A percentile compares a stretch with the other conserved stretches of the same genome.
Evolutionary conservation across 2,888 invertebrate genomes (phyloP).

Genomic region (Polylopha cassiicola): DNA sequence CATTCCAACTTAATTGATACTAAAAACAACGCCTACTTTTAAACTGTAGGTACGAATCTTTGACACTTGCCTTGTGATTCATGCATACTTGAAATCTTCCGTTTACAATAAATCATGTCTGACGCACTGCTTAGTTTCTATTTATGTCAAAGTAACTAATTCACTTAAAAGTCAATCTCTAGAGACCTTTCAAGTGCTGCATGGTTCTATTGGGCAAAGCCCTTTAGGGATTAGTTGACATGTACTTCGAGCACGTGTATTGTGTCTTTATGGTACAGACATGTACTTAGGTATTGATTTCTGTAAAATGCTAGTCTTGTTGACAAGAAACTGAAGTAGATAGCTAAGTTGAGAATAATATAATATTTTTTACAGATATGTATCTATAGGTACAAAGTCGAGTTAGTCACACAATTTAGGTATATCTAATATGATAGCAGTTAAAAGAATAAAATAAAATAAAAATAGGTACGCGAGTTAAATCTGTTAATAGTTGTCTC

Average conservation of each 20-base stretch:
- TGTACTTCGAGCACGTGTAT: conserved; percentile 6
- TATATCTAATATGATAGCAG: too few relatives aligned
- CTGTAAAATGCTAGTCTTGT: too few relatives aligned
- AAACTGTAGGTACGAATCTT: background rate
- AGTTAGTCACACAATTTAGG: too few relatives aligned
- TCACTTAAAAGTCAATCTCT: conserved; percentile 28
- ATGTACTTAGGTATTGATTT: background rate
- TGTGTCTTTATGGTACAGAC: background rate
- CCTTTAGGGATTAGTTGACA: conserved; percentile 39
- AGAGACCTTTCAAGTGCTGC: conserved; percentile 33
- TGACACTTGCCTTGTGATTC: background rate
- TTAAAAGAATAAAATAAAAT: too few relatives aligned
- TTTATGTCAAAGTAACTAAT: conserved; percentile 20
- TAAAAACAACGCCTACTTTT: conserved; percentile 1
- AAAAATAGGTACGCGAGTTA: too few relatives aligned
- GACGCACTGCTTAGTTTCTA: conserved; percentile 15
- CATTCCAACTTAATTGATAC: background rate
- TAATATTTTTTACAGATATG: too few relatives aligned
- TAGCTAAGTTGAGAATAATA: too few relatives aligned
- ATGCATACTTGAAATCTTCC: too few relatives aligned
- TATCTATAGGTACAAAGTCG: too few relatives aligned
- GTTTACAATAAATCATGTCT: too few relatives aligned
- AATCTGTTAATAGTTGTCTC: too few relatives aligned
- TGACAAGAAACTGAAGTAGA: too few relatives aligned
- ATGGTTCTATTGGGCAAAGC: conserved; percentile 32